These are phyloP conservation scores for Tympanuchus pallidicinctus DNA, from an alignment of 2,113 vertebrate genomes.

Conservation along the genomic window DNA sequence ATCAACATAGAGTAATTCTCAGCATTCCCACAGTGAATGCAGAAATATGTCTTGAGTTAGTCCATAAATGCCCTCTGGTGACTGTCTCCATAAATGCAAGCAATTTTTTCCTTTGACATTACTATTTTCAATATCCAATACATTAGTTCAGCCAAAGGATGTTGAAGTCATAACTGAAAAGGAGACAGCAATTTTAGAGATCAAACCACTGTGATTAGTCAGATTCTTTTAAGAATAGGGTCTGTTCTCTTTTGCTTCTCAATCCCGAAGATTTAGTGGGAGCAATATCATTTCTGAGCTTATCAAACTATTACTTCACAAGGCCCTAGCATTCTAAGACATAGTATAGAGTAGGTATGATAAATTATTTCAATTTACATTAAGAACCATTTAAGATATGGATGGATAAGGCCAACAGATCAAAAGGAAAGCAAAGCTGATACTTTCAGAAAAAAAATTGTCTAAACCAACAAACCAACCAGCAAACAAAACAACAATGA, in stretches of 20 bases:
- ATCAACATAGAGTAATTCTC: conserved; percentile 21
- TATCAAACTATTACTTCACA: not conserved
- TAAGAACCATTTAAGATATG: not conserved
- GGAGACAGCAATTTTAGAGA: not conserved
- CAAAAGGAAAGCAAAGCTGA: not conserved
- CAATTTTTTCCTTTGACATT: conserved; percentile 11
- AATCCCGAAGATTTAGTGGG: not conserved
- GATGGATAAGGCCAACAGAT: not conserved
- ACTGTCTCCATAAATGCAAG: conserved; percentile 79
- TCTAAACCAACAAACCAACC: not conserved
- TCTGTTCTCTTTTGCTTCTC: not conserved
- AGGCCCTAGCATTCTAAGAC: not conserved
- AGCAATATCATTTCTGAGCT: not conserved
- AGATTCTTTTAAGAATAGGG: not conserved
- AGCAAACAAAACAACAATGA: too few relatives aligned
- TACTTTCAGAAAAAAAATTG: not conserved
- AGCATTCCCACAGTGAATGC: conserved; percentile 48
- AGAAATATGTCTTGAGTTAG: conserved; percentile 75
- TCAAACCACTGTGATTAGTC: not conserved
- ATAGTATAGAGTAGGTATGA: not conserved
- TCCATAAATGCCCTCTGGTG: conserved; percentile 87
- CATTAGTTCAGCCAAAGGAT: not conserved
- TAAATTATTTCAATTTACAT: not conserved
- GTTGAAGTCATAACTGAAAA: not conserved
- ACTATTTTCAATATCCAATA: not conserved